Evolutionary conservation across 2,113 vertebrate species (phyloP), one percentile per base, ranked within the genome.

Genomic region (Galeopterus variegatus): DNA sequence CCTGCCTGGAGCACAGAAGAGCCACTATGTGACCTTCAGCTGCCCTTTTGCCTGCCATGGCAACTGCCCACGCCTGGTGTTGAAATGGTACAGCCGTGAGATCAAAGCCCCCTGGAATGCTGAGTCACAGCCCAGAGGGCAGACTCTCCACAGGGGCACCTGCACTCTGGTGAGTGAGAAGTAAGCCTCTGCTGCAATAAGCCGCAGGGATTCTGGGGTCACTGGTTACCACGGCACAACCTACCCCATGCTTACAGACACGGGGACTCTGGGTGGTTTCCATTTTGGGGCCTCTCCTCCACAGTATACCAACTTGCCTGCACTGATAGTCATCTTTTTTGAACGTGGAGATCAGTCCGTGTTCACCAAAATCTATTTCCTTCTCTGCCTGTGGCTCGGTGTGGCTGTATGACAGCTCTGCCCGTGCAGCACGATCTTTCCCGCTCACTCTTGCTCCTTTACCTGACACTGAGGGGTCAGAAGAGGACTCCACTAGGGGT

Each of bases 201-300:
- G 48, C 67, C 1, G 1, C 0, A 4, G 17, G 0, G 36, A 56
- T 12, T 5, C 58, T 0, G 9, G 48, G 69, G n/a, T 9, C 3
- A 7, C 54, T 28, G 6, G 4, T 13, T 1, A 76, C 11, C 0
- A 21, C 0, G 4, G 76, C 31, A 56, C 4, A 14, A 12, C 67
- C 50, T 14, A 31, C 8, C 48, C 54, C 19, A 11, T 0, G 26
- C 75, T 72, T 1, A 33, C 1, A 5, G 18, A 3, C 45, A 15
- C 18, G 5, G 72, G n/a, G 48, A 41, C 8, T 8, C 1, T 5
- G 60, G 15, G 2, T 14, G 0, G 0, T 0, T 10, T 12, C 18
- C 6, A 5, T 3, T 19, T 28, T 10, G 17, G 5, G 13, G 1
- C 18, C 72, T 56, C 62, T 31, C 19, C 54, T 17, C 3, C 0